Base-by-base conservation (phyloP, 2,797 vertebrate genomes). In the Caiman crocodilus region DNA sequence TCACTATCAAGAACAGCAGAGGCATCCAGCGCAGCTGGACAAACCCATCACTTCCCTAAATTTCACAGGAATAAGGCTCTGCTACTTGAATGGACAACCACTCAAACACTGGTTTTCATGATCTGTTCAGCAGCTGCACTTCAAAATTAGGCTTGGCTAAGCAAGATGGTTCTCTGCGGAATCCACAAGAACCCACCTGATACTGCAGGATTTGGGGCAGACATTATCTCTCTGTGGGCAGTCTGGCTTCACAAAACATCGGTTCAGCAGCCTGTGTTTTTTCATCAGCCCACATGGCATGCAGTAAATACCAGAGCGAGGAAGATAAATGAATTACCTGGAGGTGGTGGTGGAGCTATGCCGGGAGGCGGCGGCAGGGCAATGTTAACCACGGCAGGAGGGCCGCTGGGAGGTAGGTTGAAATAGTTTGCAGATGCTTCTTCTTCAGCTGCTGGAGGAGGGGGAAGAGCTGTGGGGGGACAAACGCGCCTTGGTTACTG, bases 361-460 rank as follows among this genome's bases (percentile, higher is more conserved):
- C 99, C 99, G 21, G 99, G 99, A 17, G 99, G 99, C 6, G 99
- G 99, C 0, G 99, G 99, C 95, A 99, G 95, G 83, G 98, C 98
- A 11, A 99, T 98, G 98, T 99, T 99, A 97, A 99, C 98, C 94
- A 99, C 98, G 0, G 99, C 98, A 61, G 99, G 98, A 93, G 99
- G 98, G 58, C 98, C 98, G 94, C 98, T 98, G 0, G 99, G 99
- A 92, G 98, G 98, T 81, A 99, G 98, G 97, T 99, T 99, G 96
- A 99, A 99, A 96, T 99, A 99, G 97, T 99, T 99, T 90, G 99
- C 98, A 87, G 99, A 98, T 76, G 99, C 99, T 86, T 99, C 99
- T 94, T 99, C 99, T 84, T 99, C 98, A 23, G 99, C 97, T 67
- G 99, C 99, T 25, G 99, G 99, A 84, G 99, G 99, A 65, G 99